These are phyloP conservation scores for Ascidia mentula DNA, from an alignment of 23 tunicate genomes.

Conservation along the genomic window DNA sequence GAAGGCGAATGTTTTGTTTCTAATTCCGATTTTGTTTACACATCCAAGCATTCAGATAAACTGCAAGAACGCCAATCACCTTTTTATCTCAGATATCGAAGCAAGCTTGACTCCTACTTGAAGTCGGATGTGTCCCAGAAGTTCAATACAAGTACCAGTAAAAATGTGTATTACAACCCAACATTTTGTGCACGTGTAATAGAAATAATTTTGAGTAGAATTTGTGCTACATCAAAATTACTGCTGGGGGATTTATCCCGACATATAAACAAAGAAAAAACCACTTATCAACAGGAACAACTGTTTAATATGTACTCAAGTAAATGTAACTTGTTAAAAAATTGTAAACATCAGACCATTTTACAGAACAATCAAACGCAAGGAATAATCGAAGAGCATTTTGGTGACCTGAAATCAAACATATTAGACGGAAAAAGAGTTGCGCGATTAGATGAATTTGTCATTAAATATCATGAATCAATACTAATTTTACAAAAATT, in stretches of 20 bases:
- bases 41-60: not conserved
- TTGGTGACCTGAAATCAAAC: not conserved
- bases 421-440: not conserved
- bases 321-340: not conserved
- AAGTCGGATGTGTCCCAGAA: not conserved
- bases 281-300: not conserved
- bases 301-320: not conserved
- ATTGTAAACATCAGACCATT: not conserved
- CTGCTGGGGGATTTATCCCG: not conserved
- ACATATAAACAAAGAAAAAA: not conserved
- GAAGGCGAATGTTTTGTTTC: not conserved
- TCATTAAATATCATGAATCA: not conserved
- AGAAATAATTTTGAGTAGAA: not conserved
- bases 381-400: not conserved
- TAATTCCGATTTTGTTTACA: not conserved
- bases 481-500: not conserved
- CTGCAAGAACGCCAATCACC: slow-evolving; percentile 15
- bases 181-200: not conserved
- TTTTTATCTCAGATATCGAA: not conserved
- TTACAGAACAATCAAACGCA: not conserved
- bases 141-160: not conserved
- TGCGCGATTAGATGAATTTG: not conserved
- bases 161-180: not conserved
- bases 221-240: not conserved
- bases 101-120: not conserved